phyloP scores from a whole-genome alignment of 2,888 invertebrate species.

The Tanypteryx hageni region DNA sequence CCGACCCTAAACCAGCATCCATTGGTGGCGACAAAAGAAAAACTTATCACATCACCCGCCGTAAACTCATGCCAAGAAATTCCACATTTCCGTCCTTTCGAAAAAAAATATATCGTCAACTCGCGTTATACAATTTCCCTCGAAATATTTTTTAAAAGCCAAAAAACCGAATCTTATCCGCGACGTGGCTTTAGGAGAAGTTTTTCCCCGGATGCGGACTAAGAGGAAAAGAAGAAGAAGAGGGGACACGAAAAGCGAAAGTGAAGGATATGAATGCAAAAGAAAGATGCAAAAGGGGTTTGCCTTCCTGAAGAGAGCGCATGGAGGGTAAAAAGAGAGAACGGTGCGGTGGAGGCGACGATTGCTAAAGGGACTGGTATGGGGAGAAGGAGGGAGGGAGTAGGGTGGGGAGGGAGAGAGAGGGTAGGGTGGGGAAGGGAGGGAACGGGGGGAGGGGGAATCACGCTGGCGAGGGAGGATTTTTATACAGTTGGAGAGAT shows the following conservation, averaged over 20 bases:
- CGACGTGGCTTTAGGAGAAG: background rate
- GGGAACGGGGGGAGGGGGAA: background rate
- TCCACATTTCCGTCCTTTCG: slow-evolving; percentile 1
- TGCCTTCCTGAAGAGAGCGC: background rate
- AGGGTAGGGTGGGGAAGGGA: background rate
- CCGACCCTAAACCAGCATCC: background rate
- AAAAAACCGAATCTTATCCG: slow-evolving; percentile 17
- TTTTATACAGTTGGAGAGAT: background rate
- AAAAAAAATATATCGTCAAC: background rate
- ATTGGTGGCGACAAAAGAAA: background rate
- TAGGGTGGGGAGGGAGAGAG: background rate
- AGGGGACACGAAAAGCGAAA: background rate
- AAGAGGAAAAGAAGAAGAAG: background rate
- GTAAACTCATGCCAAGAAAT: background rate
- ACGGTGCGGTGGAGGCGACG: background rate
- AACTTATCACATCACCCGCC: background rate
- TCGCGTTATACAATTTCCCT: background rate
- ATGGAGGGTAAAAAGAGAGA: background rate
- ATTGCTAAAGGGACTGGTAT: background rate
- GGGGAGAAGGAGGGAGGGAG: background rate
- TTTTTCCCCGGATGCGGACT: background rate
- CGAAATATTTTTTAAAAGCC: background rate
- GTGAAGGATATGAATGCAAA: background rate
- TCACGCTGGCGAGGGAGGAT: background rate
- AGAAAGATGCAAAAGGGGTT: background rate